Conservation (phyloP, 2,797 vertebrate species). For the Pseudomugil tenellus region DNA sequence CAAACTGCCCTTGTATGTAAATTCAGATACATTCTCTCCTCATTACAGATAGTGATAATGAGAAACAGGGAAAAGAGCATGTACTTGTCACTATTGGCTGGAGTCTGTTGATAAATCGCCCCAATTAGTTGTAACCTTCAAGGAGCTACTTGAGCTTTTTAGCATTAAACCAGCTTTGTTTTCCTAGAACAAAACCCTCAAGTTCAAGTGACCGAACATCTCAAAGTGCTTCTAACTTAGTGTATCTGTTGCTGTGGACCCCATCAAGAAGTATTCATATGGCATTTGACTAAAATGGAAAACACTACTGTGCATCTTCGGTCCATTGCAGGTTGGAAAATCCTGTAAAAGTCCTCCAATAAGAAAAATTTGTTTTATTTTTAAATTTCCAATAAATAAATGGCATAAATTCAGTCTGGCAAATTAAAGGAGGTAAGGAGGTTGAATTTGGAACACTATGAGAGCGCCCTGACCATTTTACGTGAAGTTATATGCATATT, state of each 20-base stretch:
- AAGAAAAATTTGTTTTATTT: no score
- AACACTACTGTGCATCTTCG: no score
- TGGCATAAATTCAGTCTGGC: no score
- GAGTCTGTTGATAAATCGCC: slow-evolving; percentile 79
- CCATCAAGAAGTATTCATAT: not conserved
- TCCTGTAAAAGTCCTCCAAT: not conserved
- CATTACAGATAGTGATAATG: slow-evolving; percentile 81
- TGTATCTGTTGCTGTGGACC: not conserved
- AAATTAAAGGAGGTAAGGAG: no score
- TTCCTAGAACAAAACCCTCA: slow-evolving; percentile 46
- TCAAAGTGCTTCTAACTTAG: slow-evolving; percentile 21
- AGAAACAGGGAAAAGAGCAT: slow-evolving; percentile 76
- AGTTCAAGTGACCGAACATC: slow-evolving; percentile 35
- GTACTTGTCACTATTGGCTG: slow-evolving; percentile 79
- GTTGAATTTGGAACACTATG: no score
- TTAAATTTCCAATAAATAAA: no score
- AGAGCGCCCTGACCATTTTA: no score
- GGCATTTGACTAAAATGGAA: no score
- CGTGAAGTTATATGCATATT: no score
- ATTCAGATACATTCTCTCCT: slow-evolving; percentile 64
- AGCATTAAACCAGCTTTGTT: slow-evolving; percentile 59
- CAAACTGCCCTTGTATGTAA: slow-evolving; percentile 63
- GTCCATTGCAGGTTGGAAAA: no score
- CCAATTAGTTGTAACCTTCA: slow-evolving; percentile 83
- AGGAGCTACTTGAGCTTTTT: slow-evolving; percentile 64